These are phyloP conservation scores for Lasius platythorax DNA, from an alignment of 2,888 invertebrate species.

Conservation along the genomic window DNA sequence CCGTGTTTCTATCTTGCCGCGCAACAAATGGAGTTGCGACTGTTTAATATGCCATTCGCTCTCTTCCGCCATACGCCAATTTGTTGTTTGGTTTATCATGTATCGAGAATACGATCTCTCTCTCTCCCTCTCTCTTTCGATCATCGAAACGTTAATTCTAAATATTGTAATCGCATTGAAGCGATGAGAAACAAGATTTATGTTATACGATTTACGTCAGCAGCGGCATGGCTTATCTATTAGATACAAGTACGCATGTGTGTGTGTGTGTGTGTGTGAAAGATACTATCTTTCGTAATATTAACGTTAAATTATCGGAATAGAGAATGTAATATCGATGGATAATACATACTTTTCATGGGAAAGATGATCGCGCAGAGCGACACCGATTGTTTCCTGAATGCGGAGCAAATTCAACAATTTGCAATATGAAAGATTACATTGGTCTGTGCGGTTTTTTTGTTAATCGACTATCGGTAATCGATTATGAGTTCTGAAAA, in stretches of 20 bases:
- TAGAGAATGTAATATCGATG: slow-evolving; percentile 31
- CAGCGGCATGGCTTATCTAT: slow-evolving; percentile 3
- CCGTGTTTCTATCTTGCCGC: neutral
- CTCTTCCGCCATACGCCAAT: neutral
- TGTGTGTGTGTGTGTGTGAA: neutral
- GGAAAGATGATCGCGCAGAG: neutral
- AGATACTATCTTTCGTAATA: neutral
- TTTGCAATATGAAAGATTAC: slow-evolving; percentile 18
- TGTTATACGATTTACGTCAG: slow-evolving; percentile 17
- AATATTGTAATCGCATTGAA: slow-evolving; percentile 31
- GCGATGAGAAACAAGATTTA: slow-evolving; percentile 24
- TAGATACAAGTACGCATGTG: neutral
- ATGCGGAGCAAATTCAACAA: neutral
- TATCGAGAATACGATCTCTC: slow-evolving; percentile 1
- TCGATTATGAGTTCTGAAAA: slow-evolving; percentile 1
- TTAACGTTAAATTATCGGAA: slow-evolving; percentile 6
- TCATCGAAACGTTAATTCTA: slow-evolving; percentile 36
- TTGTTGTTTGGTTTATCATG: slow-evolving; percentile 14
- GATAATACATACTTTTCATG: slow-evolving; percentile 28
- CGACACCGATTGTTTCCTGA: neutral
- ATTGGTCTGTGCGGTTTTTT: slow-evolving; percentile 5
- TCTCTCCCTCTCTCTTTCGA: neutral
- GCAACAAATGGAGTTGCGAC: neutral
- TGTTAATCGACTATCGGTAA: slow-evolving; percentile 8
- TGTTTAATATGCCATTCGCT: slow-evolving; percentile 6